Evolutionary conservation across 2,113 vertebrate genomes (phyloP), one percentile per base, ranked within the genome.

Genomic region (Ranitomeya variabilis): DNA sequence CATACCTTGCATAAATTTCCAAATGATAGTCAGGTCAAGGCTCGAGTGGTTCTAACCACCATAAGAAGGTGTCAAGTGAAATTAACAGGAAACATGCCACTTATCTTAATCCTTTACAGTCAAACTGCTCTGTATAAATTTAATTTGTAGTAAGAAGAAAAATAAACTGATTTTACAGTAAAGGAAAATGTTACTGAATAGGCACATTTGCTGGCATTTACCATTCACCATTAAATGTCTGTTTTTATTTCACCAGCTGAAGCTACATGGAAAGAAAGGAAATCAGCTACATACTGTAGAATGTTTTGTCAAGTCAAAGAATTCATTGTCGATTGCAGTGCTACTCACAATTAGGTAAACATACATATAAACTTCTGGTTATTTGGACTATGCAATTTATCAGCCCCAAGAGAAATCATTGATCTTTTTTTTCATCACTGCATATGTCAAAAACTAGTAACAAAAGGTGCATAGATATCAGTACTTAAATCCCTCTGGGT

Each of bases 371-470:
- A 91, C 87, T 83, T 91, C 89, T 83, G 37, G 73, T 82, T 91
- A n/a, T 89, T 91, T 0, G 0, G 90, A 85, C 71, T 80, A 78
- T 87, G 52, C 85, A 80, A 77, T 92, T 86, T 84, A 83, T 90
- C 91, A 90, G 85, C 64, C 89, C 62, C 89, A 73, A 52, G 91
- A 91, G 91, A 89, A 91, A 90, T n/a, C 37, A 89, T 85, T 89
- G 89, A 90, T 90, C 86, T 91, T 91, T 85, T 31, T 83, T 91
- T 91, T 83, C 86, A 91, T 91, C 90, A 91, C 90, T 90, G 90
- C 80, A 90, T 89, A 91, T 15, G 76, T 93, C 91, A 93, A 93
- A 93, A 91, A 87, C 86, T 15, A 87, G 81, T 62, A 90, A 89
- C 73, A 90, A 92, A 90, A 94, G 80, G 86, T 26, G 90, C 89